Percentiles rank a stretch among this genome's conserved stretches.
These are phyloP conservation scores for Mugil cephalus DNA, from an alignment of 2,113 vertebrate genomes.

Conservation along the genomic window DNA sequence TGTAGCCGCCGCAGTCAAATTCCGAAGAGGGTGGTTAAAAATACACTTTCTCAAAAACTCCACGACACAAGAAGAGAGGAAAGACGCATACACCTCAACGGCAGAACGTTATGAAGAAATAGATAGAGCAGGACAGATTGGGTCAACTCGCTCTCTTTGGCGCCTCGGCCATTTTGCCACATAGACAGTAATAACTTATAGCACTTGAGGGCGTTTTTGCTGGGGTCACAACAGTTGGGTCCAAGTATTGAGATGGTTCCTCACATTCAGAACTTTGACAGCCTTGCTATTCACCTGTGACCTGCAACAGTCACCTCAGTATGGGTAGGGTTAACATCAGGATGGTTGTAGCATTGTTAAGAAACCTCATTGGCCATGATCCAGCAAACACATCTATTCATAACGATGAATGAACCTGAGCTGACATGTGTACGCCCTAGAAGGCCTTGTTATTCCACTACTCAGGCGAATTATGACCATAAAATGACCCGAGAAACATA, in stretches of 20 bases:
- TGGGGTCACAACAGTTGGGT: background rate
- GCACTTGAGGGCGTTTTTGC: background rate
- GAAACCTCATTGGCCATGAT: background rate
- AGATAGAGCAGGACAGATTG: slow-evolving; percentile 11
- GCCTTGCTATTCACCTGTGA: background rate
- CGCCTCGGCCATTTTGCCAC: background rate
- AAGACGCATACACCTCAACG: slow-evolving; percentile 51
- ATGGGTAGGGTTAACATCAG: too few species aligned
- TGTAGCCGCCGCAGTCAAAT: slow-evolving; percentile 25
- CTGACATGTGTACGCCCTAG: background rate
- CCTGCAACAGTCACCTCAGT: background rate
- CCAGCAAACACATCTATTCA: background rate
- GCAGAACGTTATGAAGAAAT: slow-evolving; percentile 16
- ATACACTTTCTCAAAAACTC: slow-evolving; percentile 52
- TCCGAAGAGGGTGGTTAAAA: slow-evolving; percentile 49
- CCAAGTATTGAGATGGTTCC: background rate
- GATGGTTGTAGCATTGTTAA: background rate
- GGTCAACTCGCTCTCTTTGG: slow-evolving; percentile 11
- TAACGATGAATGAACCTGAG: too few species aligned
- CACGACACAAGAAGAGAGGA: slow-evolving; percentile 42
- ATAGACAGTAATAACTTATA: background rate
- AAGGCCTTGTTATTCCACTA: background rate
- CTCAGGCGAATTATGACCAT: background rate
- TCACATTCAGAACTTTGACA: background rate
- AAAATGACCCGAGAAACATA: background rate